Conservation (phyloP, 2,113 vertebrate species). For the Choloepus hoffmanni region DNA sequence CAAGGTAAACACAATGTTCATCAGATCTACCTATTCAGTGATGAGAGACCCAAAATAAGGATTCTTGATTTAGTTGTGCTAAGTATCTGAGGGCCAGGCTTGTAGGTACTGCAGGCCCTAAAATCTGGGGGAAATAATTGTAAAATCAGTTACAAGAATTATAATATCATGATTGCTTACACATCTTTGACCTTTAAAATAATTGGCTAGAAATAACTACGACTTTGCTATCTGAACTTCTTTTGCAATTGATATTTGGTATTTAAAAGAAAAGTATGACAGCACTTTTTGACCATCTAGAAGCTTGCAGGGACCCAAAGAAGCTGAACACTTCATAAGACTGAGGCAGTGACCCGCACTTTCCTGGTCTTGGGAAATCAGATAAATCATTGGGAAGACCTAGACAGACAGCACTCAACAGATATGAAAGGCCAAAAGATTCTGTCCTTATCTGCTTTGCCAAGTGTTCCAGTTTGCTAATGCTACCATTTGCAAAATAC, state of each 20-base stretch:
- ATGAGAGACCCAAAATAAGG: neutral
- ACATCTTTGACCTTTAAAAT: slow-evolving; percentile 29
- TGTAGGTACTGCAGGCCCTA: neutral
- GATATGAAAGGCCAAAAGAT: neutral
- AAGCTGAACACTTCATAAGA: neutral
- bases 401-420: neutral
- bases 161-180: neutral
- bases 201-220: slow-evolving; percentile 21
- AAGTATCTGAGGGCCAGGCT: neutral
- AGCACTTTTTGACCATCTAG: neutral
- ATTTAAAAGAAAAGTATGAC: neutral
- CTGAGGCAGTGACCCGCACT: neutral
- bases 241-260: neutral
- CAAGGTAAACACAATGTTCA: neutral
- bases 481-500: no score
- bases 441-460: neutral
- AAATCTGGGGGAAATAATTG: neutral
- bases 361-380: neutral
- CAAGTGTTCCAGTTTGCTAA: no score
- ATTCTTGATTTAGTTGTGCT: neutral
- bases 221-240: neutral
- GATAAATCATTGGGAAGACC: neutral
- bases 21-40: neutral
- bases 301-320: neutral
- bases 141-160: neutral